Evolutionary conservation across 2,888 invertebrate genomes (phyloP).

Genomic region (Lasioglossum figueresi): DNA sequence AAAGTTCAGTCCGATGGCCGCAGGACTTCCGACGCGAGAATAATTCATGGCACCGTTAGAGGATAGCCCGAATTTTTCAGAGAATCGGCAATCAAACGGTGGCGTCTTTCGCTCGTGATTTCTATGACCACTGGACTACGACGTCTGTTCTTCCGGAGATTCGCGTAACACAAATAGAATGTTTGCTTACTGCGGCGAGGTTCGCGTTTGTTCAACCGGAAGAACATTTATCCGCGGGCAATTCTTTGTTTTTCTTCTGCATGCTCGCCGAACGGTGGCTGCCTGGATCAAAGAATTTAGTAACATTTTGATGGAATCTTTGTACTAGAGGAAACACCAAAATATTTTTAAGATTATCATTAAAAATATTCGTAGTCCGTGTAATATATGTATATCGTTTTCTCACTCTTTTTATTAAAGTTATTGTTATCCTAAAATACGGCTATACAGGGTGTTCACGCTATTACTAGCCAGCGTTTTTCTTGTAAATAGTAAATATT

Average conservation of each 20-base stretch:
- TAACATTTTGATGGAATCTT: not conserved
- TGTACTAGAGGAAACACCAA: not conserved
- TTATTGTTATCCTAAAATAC: no score
- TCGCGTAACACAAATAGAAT: not conserved
- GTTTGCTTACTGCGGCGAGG: not conserved
- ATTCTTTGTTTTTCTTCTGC: slow-evolving; percentile 25
- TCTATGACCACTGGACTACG: not conserved
- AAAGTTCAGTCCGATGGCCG: not conserved
- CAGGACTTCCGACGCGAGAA: slow-evolving; percentile 30
- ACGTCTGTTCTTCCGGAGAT: not conserved
- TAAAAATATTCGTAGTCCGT: no score
- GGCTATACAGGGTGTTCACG: no score
- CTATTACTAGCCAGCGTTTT: no score
- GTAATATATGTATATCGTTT: no score
- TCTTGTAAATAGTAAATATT: no score
- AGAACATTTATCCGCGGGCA: slow-evolving; percentile 14
- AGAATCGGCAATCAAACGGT: not conserved
- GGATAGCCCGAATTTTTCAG: not conserved
- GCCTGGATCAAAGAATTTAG: not conserved
- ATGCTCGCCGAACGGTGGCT: not conserved
- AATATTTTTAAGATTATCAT: no score
- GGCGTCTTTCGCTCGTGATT: not conserved
- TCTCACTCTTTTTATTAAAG: no score
- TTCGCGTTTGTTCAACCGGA: not conserved
- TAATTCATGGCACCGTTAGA: slow-evolving; percentile 24